These are phyloP conservation scores for Amphibalanus amphitrite DNA, from an alignment of 1,140 invertebrate genomes.

Conservation along the genomic window DNA sequence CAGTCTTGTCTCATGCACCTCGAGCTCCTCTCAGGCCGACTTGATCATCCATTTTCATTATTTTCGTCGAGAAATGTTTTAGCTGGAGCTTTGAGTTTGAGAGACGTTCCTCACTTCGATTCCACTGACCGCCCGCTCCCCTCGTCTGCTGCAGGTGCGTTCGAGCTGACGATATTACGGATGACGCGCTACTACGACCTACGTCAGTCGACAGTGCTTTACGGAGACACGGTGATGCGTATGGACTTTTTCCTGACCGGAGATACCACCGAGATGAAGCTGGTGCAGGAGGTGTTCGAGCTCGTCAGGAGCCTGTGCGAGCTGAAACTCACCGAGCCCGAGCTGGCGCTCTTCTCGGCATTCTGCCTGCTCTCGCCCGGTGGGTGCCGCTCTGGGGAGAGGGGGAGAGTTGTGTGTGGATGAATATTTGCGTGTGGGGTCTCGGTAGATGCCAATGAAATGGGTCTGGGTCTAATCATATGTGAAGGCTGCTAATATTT, in stretches of 20 bases:
- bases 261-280: conserved; percentile 71
- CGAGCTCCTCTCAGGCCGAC: too few species aligned
- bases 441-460: too few species aligned
- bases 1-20: too few species aligned
- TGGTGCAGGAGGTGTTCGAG: conserved; percentile 80
- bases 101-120: too few species aligned
- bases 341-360: background rate
- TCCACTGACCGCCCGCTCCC: too few species aligned
- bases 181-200: conserved; percentile 84
- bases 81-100: too few species aligned
- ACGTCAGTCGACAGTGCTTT: conserved; percentile 68
- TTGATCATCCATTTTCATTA: too few species aligned
- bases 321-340: conserved; percentile 54
- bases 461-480: too few species aligned
- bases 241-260: conserved; percentile 63
- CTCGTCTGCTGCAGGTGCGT: conserved; percentile 47
- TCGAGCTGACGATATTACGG: conserved; percentile 82
- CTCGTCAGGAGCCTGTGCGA: conserved; percentile 76
- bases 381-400: conserved; percentile 24
- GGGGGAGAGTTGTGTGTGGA: too few species aligned
- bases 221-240: conserved; percentile 70
- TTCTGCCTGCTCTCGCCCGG: conserved; percentile 47
- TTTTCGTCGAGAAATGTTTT: too few species aligned
- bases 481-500: too few species aligned
- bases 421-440: too few species aligned